Evolutionary conservation across 2,113 vertebrate species (phyloP), one percentile per base, ranked within the genome.

Genomic region (Spea multiplicata): DNA sequence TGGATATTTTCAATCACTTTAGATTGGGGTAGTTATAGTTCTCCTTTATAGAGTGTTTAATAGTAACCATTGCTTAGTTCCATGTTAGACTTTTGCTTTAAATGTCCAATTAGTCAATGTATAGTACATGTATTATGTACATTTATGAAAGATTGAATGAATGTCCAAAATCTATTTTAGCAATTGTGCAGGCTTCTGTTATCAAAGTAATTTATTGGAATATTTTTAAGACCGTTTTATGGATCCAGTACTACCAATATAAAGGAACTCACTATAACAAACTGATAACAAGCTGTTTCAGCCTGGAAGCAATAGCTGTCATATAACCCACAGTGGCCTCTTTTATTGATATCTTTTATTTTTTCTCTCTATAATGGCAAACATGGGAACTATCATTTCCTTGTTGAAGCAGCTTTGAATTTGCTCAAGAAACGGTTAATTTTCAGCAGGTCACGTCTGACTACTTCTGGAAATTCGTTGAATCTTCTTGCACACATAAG

Each of bases 161-260:
- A 30, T 30, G 30, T 30, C 30, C 1, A 30, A 30, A 30, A 30
- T 30, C 30, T 30, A 30, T 30, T 30, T 30, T 30, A 30, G 30
- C 30, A 61, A 10, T 61, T 12, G 14, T 13, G 14, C 14, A 61
- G 57, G 57, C 57, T 61, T 8, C 57, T 61, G 9, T 61, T 12
- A 61, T 61, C 10, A 61, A 61, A 5, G 5, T 50, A 6, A 44
- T 76, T 76, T 66, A 76, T 68, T 76, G 66, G 14, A 66, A 71
- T 61, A 62, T 75, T 75, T 75, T 66, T 67, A 77, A 77, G 53
- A n/a, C 16, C 65, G 74, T 89, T 90, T 90, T 89, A 90, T 88
- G 86, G 88, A 89, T 91, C 91, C 86, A 80, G 80, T 84, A 87
- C 85, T 85, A 88, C 87, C 90, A 89, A 86, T 88, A 85, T 87